These are phyloP conservation scores for Leguminivora glycinivorella DNA, from an alignment of 1,140 invertebrate genomes.

Conservation along the genomic window DNA sequence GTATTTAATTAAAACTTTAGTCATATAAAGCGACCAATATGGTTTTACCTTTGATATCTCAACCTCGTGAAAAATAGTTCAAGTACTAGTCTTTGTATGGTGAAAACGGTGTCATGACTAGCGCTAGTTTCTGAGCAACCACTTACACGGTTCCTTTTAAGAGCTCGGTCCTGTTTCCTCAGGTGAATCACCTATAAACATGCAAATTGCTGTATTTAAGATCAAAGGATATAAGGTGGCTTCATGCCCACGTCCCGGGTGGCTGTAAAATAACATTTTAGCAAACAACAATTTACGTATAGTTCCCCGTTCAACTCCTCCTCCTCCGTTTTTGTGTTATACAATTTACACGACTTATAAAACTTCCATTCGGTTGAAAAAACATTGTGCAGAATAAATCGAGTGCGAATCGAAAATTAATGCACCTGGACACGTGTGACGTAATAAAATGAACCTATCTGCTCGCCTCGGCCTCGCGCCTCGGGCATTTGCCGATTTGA, in stretches of 20 bases:
- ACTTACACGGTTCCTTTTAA: neutral
- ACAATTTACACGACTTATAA: neutral
- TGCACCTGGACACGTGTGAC: constrained; percentile 4
- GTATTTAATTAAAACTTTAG: neutral
- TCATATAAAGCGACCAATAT: neutral
- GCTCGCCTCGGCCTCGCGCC: neutral
- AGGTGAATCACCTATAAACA: constrained; percentile 18
- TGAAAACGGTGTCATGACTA: neutral
- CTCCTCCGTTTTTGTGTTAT: no score
- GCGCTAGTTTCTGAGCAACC: neutral
- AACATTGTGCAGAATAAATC: neutral
- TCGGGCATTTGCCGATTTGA: neutral
- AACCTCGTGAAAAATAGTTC: neutral
- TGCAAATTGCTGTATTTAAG: constrained; percentile 27
- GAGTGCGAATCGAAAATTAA: neutral
- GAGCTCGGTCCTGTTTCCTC: neutral
- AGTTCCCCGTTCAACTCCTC: neutral
- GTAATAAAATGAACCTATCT: neutral
- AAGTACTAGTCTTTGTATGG: neutral
- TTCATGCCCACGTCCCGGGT: neutral
- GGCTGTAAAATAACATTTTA: neutral
- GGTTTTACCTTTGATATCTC: neutral
- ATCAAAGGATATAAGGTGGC: constrained; percentile 19
- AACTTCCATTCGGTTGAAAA: neutral
- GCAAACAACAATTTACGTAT: neutral